Percentiles rank a stretch among this genome's conserved stretches.
Conservation (phyloP, 2,888 invertebrate species). For the Bombylius major region DNA sequence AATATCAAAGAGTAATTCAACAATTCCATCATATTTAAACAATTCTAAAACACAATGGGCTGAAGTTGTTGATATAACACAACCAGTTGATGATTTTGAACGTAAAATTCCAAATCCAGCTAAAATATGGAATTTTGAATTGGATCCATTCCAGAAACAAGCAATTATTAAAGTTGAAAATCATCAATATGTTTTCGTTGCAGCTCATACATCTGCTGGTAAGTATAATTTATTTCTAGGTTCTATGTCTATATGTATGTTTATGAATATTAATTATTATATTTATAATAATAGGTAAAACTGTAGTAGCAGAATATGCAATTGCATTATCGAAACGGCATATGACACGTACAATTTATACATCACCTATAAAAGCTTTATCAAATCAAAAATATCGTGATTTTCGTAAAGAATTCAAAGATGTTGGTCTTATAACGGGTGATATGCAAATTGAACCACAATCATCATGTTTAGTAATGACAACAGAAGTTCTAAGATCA, state of each 20-base stretch:
- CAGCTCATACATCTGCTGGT: conserved; percentile 97
- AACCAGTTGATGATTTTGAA: conserved; percentile 69
- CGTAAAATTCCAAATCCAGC: conserved; percentile 74
- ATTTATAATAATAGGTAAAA: conserved; percentile 46
- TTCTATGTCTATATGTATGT: not conserved
- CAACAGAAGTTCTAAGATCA: conserved; percentile 93
- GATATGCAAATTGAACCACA: conserved; percentile 91
- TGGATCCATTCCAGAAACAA: conserved; percentile 95
- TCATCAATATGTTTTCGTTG: conserved; percentile 92
- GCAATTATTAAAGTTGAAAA: conserved; percentile 90
- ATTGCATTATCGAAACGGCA: conserved; percentile 89
- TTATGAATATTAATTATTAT: not conserved
- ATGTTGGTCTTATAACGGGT: conserved; percentile 88
- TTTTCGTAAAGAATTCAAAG: conserved; percentile 82
- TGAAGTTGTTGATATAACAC: conserved; percentile 68
- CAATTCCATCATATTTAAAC: conserved; percentile 23
- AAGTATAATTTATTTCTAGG: not conserved
- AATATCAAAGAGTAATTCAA: conserved; percentile 31
- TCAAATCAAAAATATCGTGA: conserved; percentile 99
- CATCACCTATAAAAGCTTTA: conserved; percentile 96
- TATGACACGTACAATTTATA: conserved; percentile 88
- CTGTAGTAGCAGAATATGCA: conserved; percentile 98
- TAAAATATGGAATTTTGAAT: conserved; percentile 73
- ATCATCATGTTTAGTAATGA: conserved; percentile 95
- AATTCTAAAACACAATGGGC: conserved; percentile 50